A percentile compares a stretch with the other conserved stretches of the same genome.
Conservation (phyloP, 2,888 invertebrate genomes). For the Stenolophus ochropezus region DNA sequence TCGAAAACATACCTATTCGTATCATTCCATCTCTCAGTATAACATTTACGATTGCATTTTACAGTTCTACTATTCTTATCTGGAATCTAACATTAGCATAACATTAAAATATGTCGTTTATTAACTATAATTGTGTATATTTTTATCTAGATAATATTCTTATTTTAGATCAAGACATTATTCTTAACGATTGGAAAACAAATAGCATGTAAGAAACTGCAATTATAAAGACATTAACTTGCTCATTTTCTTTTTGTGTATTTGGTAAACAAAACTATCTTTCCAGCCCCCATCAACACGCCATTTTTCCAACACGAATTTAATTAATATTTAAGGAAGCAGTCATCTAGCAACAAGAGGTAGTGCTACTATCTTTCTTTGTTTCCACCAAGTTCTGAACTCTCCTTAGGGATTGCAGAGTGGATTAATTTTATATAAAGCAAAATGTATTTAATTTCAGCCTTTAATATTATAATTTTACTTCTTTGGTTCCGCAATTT, state of each 20-base stretch:
- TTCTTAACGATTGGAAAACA: constrained; percentile 18
- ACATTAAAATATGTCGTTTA: constrained; percentile 7
- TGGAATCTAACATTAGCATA: not conserved
- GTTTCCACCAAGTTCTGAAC: not conserved
- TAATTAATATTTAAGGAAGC: constrained; percentile 40
- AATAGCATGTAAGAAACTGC: constrained; percentile 24
- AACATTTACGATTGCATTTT: no score
- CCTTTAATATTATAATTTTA: constrained; percentile 14
- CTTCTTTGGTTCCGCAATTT: not conserved
- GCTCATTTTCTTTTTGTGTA: not conserved
- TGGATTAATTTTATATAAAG: constrained; percentile 55
- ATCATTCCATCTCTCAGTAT: no score
- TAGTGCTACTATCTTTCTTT: constrained; percentile 17
- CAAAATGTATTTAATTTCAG: constrained; percentile 47
- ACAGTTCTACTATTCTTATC: not conserved
- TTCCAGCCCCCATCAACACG: constrained; percentile 4
- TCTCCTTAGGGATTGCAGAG: constrained; percentile 26
- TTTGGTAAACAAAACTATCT: not conserved
- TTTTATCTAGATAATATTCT: not conserved
- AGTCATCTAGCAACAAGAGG: constrained; percentile 10
- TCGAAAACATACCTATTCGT: no score
- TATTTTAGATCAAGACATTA: constrained; percentile 32
- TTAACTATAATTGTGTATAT: not conserved
- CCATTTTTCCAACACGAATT: constrained; percentile 28
- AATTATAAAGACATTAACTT: constrained; percentile 38